These are phyloP conservation scores for Dynastes tityus DNA, from an alignment of 2,888 invertebrate genomes.

Conservation along the genomic window DNA sequence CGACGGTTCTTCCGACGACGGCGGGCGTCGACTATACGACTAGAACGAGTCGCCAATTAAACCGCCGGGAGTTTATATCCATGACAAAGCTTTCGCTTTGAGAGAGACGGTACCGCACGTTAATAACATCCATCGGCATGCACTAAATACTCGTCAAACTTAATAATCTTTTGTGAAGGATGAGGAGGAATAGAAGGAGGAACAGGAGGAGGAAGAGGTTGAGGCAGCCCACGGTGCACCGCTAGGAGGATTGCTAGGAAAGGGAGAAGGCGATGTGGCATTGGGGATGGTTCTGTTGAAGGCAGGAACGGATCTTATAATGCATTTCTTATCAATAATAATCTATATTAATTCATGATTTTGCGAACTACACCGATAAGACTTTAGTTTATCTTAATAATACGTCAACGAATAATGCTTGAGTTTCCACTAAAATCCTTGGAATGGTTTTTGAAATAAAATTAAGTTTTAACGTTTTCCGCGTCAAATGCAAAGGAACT, in stretches of 20 bases:
- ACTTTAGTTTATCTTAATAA: too few relatives aligned
- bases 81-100: conserved; percentile 57
- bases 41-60: conserved; percentile 62
- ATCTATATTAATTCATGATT: too few relatives aligned
- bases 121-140: conserved; percentile 63
- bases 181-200: conserved; percentile 51
- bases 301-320: background rate
- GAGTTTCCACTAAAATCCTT: too few relatives aligned
- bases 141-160: conserved; percentile 68
- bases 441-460: too few relatives aligned
- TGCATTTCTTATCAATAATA: background rate
- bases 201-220: conserved; percentile 26
- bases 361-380: too few relatives aligned
- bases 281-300: background rate
- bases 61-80: conserved; percentile 57
- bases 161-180: conserved; percentile 70
- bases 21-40: background rate
- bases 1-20: conserved; percentile 57
- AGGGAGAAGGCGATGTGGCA: background rate
- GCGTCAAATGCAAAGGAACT: too few relatives aligned
- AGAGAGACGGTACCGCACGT: conserved; percentile 58
- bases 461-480: too few relatives aligned
- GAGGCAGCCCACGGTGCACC: conserved; percentile 53
- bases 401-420: too few relatives aligned
- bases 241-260: conserved; percentile 51